Evolutionary conservation across 1,140 invertebrate genomes (phyloP), one percentile per base, ranked within the genome.

Genomic region (Halictus rubicundus): DNA sequence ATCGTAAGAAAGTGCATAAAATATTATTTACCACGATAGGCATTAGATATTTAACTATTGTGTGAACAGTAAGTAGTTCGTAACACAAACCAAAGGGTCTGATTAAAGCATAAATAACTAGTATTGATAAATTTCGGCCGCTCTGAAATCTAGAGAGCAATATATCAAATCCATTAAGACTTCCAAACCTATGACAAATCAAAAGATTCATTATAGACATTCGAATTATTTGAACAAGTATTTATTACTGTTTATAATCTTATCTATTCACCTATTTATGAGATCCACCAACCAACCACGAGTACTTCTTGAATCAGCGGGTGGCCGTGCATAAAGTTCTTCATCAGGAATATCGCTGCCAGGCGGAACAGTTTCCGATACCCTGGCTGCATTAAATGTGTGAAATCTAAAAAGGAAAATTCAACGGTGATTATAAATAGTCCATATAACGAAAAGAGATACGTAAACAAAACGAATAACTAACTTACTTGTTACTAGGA

Each of bases 211-310:
- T 52, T 52, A 52, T 12, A 68, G 72, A 73, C 27, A 39, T 21
- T 9, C 16, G 12, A 65, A 9, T 21, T 21, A 5, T 14, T 46
- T 46, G 14, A 46, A 12, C 42, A 12, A 46, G 14, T 46, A 46
- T 46, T 46, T 46, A 46, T 12, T 46, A 46, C 42, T 46, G 12
- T 46, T 46, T 46, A 46, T 12, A 2, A 46, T 46, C 42, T 46
- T 64, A 61, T 23, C 72, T 63, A 90, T 89, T 89, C 93, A 96
- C 94, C 95, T 95, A 94, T 99, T 99, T 76, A 99, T 97, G 79
- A 99, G 94, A 95, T 99, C 98, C 71, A 99, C 97, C 52, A 99
- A 95, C 98, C 98, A 99, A 64, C 98, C 98, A 89, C 97, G 94
- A 59, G 96, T 96, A 89, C 94, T 96, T 83, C 96, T 94, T 32